These are phyloP conservation scores for Timandra comae DNA, from an alignment of 2,888 invertebrate genomes.

Conservation along the genomic window DNA sequence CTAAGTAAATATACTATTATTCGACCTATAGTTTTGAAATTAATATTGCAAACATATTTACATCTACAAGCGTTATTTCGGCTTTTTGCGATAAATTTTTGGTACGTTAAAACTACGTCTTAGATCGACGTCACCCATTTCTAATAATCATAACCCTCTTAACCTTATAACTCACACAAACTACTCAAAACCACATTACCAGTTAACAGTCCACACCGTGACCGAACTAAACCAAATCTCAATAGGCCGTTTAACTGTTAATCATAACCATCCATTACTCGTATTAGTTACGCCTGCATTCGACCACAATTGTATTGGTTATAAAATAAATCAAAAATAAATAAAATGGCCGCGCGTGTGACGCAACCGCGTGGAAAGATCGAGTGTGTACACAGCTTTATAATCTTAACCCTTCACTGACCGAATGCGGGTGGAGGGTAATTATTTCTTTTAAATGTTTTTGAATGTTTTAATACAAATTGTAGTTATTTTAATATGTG, in stretches of 20 bases:
- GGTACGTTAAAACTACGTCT: no score
- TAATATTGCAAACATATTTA: no score
- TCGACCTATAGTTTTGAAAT: no score
- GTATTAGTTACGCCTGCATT: conserved; percentile 65
- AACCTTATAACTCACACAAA: background rate
- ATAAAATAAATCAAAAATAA: conserved; percentile 70
- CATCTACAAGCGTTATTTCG: no score
- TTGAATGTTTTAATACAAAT: no score
- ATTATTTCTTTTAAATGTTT: no score
- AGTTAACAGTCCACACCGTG: no score
- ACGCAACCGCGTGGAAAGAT: conserved; percentile 40
- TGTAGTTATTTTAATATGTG: no score
- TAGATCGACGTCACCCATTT: no score
- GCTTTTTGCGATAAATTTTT: no score
- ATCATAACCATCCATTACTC: background rate
- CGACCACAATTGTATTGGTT: conserved; percentile 35
- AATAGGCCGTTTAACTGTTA: conserved; percentile 6
- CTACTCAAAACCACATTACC: no score
- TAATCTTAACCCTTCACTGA: conserved; percentile 23
- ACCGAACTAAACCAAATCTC: background rate
- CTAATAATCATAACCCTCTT: background rate
- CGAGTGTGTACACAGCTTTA: conserved; percentile 39
- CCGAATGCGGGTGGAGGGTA: conserved; percentile 55
- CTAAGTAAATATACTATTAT: no score
- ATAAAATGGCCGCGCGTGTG: conserved; percentile 38